Evolutionary conservation across 1,140 invertebrate genomes (phyloP), one percentile per base, ranked within the genome.

Genomic region (Drosophila mojavensis): DNA sequence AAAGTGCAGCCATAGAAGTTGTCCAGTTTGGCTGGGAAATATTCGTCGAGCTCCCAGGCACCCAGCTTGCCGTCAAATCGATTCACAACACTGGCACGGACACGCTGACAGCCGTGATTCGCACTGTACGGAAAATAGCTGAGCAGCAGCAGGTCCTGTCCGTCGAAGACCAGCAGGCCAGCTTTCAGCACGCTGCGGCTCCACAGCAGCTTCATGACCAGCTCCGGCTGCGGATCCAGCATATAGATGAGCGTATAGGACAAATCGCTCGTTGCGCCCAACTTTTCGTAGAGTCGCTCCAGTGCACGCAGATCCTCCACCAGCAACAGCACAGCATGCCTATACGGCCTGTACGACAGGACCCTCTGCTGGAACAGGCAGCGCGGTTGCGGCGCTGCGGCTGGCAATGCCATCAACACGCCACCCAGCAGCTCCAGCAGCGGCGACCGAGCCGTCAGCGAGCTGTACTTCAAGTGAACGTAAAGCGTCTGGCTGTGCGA

Each of bases 1-100:
- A 92, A 11, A 0, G 63, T 73, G 39, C 91, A 92, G 41, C 90
- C 91, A 45, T 77, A 59, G 10, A 92, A 84, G 24, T 92, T 86
- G 2, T 26, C 10, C 41, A 91, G 36, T 43, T 91, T 92, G 3
- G 55, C 10, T 1, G 84, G 81, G 59, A 83, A 91, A 48, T 75
- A 79, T 0, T 56, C 50, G 0, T 0, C 1, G 5, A 26, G 53
- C 0, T 7, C 15, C 85, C 85, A 90, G 0, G 6, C 7, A 0
- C 5, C n/a, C 0, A n/a, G 13, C 0, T 3, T 7, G 5, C 7
- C 13, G 11, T 2, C 3, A 10, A 63, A 89, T 3, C 71, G 80
- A 53, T 89, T 89, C 15, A 89, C 78, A 20, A 79, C 55, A 3
- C 33, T 65, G 5, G 80, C 58, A 0, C 30, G 30, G 17, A 89